Base-by-base conservation (phyloP, 2,888 invertebrate genomes). In the Amiota minor region DNA sequence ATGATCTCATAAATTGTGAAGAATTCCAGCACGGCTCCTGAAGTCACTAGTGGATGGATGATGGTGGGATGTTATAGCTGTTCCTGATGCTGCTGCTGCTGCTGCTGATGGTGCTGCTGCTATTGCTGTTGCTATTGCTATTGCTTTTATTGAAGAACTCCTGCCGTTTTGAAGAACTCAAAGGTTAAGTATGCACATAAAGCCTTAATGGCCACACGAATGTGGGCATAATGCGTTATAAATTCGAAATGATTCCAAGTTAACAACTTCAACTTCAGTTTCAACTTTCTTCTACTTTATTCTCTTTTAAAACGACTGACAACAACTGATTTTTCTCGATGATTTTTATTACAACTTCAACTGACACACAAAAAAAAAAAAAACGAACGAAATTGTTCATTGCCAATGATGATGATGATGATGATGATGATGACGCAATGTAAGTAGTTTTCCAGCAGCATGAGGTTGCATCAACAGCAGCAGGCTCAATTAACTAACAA, bases 1-100 rank as follows among this genome's bases (percentile, higher is more conserved):
- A 89, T 89, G 88, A 82, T 85, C 83, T 81, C 87, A 88, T 88
- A 88, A 88, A 88, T 88, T 85, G 80, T 49, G 16, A 45, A 67
- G 65, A 18, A 11, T 9, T 49, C 65, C 47, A 67, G 35, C 35
- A n/a, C 65, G 49, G 65, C 65, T 67, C 18, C 65, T 67, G 53
- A 12, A n/a, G 53, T n/a, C 53, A n/a, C 53, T n/a, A 53, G 14
- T n/a, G 53, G 3, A 53, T n/a, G 35, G 35, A 4, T 35, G 35
- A 6, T 35, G 35, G 35, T 35, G 35, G 35, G 35, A 12, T 53
- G 16, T 12, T 20, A 61, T 16, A 11, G 61, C 61, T 61, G 20
- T 12, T 18, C 9, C 3, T 18, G 61, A 1, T 53, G 53, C 53
- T 53, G 53, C 53, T 53, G 53, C 9, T 59, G 14, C 14, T 12